phyloP scores from a whole-genome alignment of 92 coral and sea anemone genomes.

The Siderastrea siderea region DNA sequence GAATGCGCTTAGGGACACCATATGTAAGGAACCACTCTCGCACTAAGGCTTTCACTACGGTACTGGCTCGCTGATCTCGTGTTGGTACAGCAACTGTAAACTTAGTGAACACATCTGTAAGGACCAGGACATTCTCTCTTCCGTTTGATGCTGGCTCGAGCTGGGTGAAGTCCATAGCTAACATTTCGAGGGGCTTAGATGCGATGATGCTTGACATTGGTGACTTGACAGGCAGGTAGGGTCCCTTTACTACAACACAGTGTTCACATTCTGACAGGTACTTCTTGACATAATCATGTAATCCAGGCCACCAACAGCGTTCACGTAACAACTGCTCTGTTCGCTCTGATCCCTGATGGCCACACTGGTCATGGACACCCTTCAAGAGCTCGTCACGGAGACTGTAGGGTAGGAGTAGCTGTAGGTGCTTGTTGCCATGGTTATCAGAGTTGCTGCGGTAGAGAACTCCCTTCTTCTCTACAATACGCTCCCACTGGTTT shows the following conservation, averaged over 20 bases:
- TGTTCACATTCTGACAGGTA: slow-evolving; percentile 38
- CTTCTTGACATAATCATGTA: slow-evolving; percentile 17
- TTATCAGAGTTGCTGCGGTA: slow-evolving; percentile 45
- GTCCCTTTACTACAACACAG: slow-evolving; percentile 47
- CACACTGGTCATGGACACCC: slow-evolving; percentile 31
- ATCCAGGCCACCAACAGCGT: slow-evolving; percentile 52
- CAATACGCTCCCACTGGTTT: slow-evolving; percentile 42
- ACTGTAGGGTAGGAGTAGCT: slow-evolving; percentile 20
- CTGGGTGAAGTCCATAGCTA: slow-evolving; percentile 48
- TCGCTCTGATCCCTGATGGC: slow-evolving; percentile 47
- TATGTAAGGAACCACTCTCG: slow-evolving; percentile 55
- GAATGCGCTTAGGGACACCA: slow-evolving; percentile 67
- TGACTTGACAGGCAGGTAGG: slow-evolving; percentile 39
- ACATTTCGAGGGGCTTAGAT: slow-evolving; percentile 26
- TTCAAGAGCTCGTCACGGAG: slow-evolving; percentile 27
- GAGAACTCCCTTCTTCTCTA: slow-evolving; percentile 52
- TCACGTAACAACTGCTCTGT: slow-evolving; percentile 34
- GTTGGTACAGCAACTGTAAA: slow-evolving; percentile 37
- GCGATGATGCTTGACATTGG: slow-evolving; percentile 36
- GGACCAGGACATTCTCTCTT: slow-evolving; percentile 38
- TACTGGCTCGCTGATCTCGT: slow-evolving; percentile 43
- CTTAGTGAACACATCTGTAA: slow-evolving; percentile 34
- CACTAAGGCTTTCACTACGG: slow-evolving; percentile 44
- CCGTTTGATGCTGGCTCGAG: slow-evolving; percentile 34
- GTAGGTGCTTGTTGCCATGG: slow-evolving; percentile 24